Evolutionary conservation across 92 coral and sea anemone species (phyloP), one percentile per base, ranked within the genome.

Genomic region (Porites lobata): DNA sequence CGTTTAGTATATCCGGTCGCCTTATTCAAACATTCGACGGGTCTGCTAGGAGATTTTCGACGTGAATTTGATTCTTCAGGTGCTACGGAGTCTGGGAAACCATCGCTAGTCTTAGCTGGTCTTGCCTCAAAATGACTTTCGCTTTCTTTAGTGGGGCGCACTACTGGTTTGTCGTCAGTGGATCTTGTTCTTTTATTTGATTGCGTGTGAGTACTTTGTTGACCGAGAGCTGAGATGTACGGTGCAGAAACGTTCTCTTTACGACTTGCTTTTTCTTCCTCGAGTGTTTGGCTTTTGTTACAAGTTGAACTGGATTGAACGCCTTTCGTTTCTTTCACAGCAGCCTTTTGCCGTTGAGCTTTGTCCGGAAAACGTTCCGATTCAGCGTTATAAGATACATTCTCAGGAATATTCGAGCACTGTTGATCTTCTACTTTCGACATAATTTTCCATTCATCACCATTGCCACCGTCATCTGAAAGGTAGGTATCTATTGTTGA

Each of bases 311-410:
- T 29, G 17, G 54, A 10, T 24, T 81, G 67, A 81, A 24, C 65
- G 67, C 78, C 53, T 82, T 82, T 50, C n/a, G 78, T 38, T 29
- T 52, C 43, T 4, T 71, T 19, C 53, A 58, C 26, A 7, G 58
- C 8, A 38, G 57, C 38, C 7, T 13, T 32, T 68, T 57, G 26
- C 9, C 38, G 47, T 71, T 82, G 58, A 50, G 8, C 17, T 2
- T 18, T 6, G 22, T 9, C 47, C 15, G n/a, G 14, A 26, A 20
- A 11, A 70, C 9, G 0, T 19, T 58, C 70, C 50, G 50, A 54
- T 6, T 70, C 58, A 71, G 58, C 57, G n/a, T 6, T 20, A 11
- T 18, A 19, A 50, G 50, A 9, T 43, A 15, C 65, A 10, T 47
- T 58, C 12, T 29, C 26, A 1, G 8, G 10, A 26, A 72, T 57